These are phyloP conservation scores for Piprites chloris DNA, from an alignment of 2,113 vertebrate species.

Conservation along the genomic window DNA sequence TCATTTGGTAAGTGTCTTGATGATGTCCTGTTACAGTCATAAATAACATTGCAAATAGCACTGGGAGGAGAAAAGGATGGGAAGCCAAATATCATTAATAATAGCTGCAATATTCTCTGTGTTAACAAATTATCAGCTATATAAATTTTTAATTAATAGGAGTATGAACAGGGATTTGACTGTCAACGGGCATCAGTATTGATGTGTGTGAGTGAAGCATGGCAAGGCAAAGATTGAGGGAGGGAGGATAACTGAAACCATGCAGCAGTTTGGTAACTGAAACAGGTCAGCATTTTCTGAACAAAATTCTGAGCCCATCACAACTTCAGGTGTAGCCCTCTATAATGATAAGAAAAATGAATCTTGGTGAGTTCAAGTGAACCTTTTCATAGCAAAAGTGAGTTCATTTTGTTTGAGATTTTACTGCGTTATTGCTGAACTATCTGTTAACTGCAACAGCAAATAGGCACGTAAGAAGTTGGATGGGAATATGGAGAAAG, in stretches of 20 bases:
- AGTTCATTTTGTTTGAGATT: constrained; percentile 18
- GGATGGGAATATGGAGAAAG: constrained; percentile 21
- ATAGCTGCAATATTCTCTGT: constrained; percentile 47
- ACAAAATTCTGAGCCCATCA: background rate
- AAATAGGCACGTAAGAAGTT: constrained; percentile 39
- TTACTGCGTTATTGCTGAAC: constrained; percentile 18
- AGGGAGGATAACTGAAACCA: background rate
- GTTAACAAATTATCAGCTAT: constrained; percentile 69
- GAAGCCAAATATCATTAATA: constrained; percentile 65
- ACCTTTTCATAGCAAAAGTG: background rate
- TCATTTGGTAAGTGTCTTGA: constrained; percentile 12
- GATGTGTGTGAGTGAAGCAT: constrained; percentile 33
- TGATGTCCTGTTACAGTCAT: constrained; percentile 25
- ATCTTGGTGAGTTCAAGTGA: background rate
- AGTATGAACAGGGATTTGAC: constrained; percentile 55
- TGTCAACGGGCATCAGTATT: constrained; percentile 66
- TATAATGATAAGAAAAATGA: background rate
- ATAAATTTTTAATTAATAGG: constrained; percentile 72
- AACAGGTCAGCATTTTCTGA: constrained; percentile 49
- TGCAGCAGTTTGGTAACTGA: background rate
- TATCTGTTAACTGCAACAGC: constrained; percentile 27
- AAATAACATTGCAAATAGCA: constrained; percentile 53
- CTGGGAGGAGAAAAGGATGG: constrained; percentile 17
- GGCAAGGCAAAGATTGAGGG: constrained; percentile 6
- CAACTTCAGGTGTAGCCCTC: background rate